Conservation (phyloP, 35 echinoderm and acorn worm species). For the Strongylocentrotus purpuratus region DNA sequence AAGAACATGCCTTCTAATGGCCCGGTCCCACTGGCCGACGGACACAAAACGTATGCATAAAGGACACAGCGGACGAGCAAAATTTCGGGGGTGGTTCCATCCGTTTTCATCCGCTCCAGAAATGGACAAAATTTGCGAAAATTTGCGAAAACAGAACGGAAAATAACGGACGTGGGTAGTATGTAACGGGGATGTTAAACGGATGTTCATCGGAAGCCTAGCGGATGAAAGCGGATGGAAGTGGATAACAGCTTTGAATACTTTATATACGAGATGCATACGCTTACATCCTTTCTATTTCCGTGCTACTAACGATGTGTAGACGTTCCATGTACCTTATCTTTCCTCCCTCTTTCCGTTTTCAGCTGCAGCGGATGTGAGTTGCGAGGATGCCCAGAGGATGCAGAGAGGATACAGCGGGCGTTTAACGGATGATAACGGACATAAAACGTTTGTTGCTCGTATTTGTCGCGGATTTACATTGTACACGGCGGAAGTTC, state of each 20-base stretch:
- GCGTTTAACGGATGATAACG: slow-evolving; percentile 21
- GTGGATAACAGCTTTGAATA: slow-evolving; percentile 26
- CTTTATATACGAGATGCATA: slow-evolving; percentile 26
- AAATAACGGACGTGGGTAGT: too few species aligned
- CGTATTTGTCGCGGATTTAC: slow-evolving; percentile 37
- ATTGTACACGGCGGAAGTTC: slow-evolving; percentile 32
- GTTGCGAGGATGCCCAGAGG: slow-evolving; percentile 26
- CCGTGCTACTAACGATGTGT: slow-evolving; percentile 24
- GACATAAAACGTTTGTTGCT: slow-evolving; percentile 22
- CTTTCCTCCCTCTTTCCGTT: slow-evolving; percentile 35
- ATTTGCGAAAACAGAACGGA: too few species aligned
- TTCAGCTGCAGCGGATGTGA: slow-evolving; percentile 10
- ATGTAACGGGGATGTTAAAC: slow-evolving; percentile 32
- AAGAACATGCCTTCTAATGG: too few species aligned
- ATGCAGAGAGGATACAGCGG: slow-evolving; percentile 31
- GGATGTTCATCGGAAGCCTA: slow-evolving; percentile 27
- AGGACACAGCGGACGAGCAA: slow-evolving; percentile 14
- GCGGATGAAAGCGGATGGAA: slow-evolving; percentile 27
- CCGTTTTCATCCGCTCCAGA: slow-evolving; percentile 38
- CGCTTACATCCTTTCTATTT: slow-evolving; percentile 33
- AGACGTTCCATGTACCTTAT: slow-evolving; percentile 29
- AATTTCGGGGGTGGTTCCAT: slow-evolving; percentile 28
- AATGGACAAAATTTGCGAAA: slow-evolving; percentile 29
- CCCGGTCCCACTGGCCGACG: slow-evolving; percentile 28
- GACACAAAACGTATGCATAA: slow-evolving; percentile 30